Evolutionary conservation across 2,113 vertebrate genomes (phyloP).

Genomic region (Protobothrops flavoviridis): DNA sequence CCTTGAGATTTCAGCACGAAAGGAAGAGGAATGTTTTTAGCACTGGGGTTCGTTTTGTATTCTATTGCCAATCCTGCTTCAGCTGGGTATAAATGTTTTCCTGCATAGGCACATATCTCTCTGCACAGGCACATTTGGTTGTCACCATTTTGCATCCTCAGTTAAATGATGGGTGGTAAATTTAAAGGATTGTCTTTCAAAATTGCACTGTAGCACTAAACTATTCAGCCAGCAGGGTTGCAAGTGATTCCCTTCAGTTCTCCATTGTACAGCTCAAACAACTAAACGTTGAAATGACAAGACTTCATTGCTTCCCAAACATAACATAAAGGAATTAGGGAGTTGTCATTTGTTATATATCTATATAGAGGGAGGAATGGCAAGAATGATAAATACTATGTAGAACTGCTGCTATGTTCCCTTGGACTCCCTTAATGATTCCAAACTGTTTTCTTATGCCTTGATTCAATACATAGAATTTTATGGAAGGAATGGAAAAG

Average conservation of each 20-base stretch:
- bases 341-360: background rate
- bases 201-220: background rate
- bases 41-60: background rate
- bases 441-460: background rate
- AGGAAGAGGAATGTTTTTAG: background rate
- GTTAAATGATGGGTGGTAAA: background rate
- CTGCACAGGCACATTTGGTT: background rate
- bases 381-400: background rate
- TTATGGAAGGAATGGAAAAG: background rate
- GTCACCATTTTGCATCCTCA: background rate
- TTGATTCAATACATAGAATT: background rate
- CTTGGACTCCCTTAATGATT: background rate
- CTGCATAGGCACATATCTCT: background rate
- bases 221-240: background rate
- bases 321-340: background rate
- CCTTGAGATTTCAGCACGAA: background rate
- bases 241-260: background rate
- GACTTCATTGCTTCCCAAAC: background rate
- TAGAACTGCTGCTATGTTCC: background rate
- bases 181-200: background rate
- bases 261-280: background rate
- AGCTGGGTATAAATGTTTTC: background rate
- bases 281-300: background rate
- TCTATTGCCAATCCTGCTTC: background rate
- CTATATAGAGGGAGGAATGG: background rate